Evolutionary conservation across 2,797 vertebrate genomes (phyloP), one percentile per base, ranked within the genome.

Genomic region (Chiloscyllium punctatum): DNA sequence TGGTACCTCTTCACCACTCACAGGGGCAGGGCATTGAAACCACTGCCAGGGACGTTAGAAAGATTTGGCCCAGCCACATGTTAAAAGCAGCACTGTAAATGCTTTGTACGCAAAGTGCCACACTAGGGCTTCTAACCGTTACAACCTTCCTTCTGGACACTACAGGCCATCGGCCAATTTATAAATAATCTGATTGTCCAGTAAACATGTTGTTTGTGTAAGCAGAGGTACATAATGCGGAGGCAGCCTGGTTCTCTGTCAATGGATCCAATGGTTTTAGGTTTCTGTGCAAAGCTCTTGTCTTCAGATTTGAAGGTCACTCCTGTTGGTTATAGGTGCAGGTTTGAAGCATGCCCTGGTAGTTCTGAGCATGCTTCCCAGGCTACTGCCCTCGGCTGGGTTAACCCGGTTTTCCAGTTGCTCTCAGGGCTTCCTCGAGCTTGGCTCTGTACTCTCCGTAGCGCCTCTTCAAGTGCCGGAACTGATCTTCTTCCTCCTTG

Each of bases 401-500:
- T 97, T 98, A 98, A 90, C 97, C 96, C 0, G 98, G 97, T 27
- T 97, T 98, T 96, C 97, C 96, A 92, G 96, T 96, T 79, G 97
- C 98, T n/a, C 96, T 94, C 96, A 99, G 97, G 48, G 99, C 98
- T 96, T 98, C 98, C 97, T 99, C 98, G 97, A 99, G 98, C 97
- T 98, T 98, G 95, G 98, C 97, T 71, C 97, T 97, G 97, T 99
- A 99, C 95, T 96, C 96, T 30, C 97, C 96, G 0, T 99, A 99
- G 96, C 99, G 98, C 13, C 96, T 97, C 95, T 97, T 97, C 96
- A 99, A 96, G 51, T 96, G 97, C 82, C 97, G 98, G 96, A 97
- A 96, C 96, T 99, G 99, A 96, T 99, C 99, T 0, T 97, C 97
- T 96, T 99, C 99, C 96, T 99, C 99, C 96, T 99, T 99, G 95